phyloP scores from a whole-genome alignment of 2,888 invertebrate genomes.

The Dermolepida albohirtum region DNA sequence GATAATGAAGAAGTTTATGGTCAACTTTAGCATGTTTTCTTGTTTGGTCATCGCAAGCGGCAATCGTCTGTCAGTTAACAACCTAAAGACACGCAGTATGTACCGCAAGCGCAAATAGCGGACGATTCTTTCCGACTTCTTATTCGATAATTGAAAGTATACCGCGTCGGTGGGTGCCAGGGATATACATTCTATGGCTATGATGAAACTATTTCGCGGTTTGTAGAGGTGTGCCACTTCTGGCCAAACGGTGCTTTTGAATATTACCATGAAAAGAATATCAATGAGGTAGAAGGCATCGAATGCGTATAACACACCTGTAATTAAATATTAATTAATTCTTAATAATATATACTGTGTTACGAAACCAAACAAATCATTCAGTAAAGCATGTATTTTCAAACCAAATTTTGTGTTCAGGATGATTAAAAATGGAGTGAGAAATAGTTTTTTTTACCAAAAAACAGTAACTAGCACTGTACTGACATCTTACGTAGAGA shows the following conservation, averaged over 20 bases:
- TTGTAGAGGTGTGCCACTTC: conserved; percentile 42
- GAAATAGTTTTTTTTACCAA: too few species aligned
- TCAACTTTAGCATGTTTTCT: conserved; percentile 8
- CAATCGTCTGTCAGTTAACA: conserved; percentile 35
- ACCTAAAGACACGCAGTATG: conserved; percentile 45
- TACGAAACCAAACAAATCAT: too few species aligned
- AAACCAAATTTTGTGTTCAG: too few species aligned
- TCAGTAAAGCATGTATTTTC: too few species aligned
- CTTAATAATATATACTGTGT: conserved; percentile 7
- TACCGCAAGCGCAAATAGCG: conserved; percentile 46
- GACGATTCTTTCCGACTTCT: conserved; percentile 33
- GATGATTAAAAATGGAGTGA: too few species aligned
- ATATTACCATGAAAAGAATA: conserved; percentile 43
- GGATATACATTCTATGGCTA: conserved; percentile 37
- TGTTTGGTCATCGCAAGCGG: conserved; percentile 16
- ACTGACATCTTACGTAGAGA: too few species aligned
- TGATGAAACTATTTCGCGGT: conserved; percentile 25
- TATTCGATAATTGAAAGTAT: conserved; percentile 37
- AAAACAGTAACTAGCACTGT: too few species aligned
- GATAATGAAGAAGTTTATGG: conserved; percentile 28
- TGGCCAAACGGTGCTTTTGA: conserved; percentile 40
- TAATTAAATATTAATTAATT: conserved; percentile 10
- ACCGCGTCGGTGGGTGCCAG: conserved; percentile 42
- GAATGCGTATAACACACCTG: conserved; percentile 45
- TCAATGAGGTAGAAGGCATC: conserved; percentile 48